Evolutionary conservation across 2,888 invertebrate genomes (phyloP).

Genomic region (Ceratothoa steindachneri): DNA sequence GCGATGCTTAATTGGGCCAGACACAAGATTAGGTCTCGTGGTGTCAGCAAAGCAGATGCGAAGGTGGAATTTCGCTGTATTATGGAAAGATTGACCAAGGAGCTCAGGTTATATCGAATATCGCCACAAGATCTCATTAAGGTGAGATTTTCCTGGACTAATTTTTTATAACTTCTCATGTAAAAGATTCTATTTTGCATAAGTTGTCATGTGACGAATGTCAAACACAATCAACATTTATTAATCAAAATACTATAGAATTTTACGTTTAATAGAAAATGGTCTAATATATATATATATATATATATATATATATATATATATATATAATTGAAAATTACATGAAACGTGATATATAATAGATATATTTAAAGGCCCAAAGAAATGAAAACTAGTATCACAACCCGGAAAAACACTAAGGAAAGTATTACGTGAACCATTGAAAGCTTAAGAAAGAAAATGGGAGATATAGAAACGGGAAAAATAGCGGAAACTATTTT

Average conservation of each 20-base stretch:
- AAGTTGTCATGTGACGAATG: neutral
- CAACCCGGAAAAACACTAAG: too few relatives aligned
- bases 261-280: neutral
- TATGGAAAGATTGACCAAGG: slow-evolving; percentile 84
- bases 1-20: slow-evolving; percentile 88
- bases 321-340: too few relatives aligned
- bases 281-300: too few relatives aligned
- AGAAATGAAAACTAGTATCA: too few relatives aligned
- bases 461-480: too few relatives aligned
- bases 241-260: neutral
- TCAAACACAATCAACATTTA: neutral
- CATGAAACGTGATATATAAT: too few relatives aligned
- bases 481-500: too few relatives aligned
- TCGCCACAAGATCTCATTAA: slow-evolving; percentile 88
- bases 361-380: too few relatives aligned
- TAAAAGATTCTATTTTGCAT: neutral
- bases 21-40: slow-evolving; percentile 68
- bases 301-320: too few relatives aligned
- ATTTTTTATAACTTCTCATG: neutral
- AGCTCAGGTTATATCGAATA: slow-evolving; percentile 82
- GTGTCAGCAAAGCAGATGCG: slow-evolving; percentile 74
- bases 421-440: too few relatives aligned
- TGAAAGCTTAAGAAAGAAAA: too few relatives aligned
- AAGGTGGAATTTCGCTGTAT: slow-evolving; percentile 86
- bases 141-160: slow-evolving; percentile 57